phyloP scores from a whole-genome alignment of 2,113 vertebrate genomes.

The Etia nguti region DNA sequence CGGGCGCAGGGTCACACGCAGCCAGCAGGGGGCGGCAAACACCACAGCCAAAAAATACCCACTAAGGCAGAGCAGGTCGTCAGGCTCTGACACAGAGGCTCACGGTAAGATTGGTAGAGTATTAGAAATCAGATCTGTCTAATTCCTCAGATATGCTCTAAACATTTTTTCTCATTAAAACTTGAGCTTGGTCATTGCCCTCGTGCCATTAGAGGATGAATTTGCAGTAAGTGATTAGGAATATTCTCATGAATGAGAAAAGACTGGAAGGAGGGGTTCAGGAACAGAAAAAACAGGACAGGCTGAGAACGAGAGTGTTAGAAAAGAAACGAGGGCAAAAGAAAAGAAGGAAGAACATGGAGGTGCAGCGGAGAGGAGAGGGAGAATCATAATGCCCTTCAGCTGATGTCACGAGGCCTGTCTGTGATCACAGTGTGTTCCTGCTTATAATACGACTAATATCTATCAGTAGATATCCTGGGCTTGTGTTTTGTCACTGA shows the following conservation, averaged over 20 bases:
- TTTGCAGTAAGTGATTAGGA: background rate
- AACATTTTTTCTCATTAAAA: background rate
- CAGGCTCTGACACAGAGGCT: conserved; percentile 87
- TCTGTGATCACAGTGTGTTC: conserved; percentile 21
- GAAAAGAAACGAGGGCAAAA: background rate
- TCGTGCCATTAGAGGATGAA: background rate
- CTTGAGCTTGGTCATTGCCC: background rate
- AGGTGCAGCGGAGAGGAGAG: background rate
- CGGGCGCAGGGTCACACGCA: conserved; percentile 88
- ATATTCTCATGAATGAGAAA: background rate
- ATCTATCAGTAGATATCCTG: background rate
- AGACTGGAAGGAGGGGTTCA: background rate
- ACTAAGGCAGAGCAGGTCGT: conserved; percentile 87
- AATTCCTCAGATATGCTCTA: background rate
- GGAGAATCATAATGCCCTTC: background rate
- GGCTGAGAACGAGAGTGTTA: background rate
- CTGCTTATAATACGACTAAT: background rate
- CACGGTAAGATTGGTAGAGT: conserved; percentile 70
- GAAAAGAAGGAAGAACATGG: background rate
- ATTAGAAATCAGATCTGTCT: background rate
- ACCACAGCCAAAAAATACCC: conserved; percentile 89
- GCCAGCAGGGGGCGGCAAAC: conserved; percentile 85
- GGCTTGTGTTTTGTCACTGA: background rate
- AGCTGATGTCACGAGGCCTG: background rate
- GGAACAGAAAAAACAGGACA: background rate